phyloP scores from a whole-genome alignment of 1,140 invertebrate genomes.

The Papilio aristodemus region DNA sequence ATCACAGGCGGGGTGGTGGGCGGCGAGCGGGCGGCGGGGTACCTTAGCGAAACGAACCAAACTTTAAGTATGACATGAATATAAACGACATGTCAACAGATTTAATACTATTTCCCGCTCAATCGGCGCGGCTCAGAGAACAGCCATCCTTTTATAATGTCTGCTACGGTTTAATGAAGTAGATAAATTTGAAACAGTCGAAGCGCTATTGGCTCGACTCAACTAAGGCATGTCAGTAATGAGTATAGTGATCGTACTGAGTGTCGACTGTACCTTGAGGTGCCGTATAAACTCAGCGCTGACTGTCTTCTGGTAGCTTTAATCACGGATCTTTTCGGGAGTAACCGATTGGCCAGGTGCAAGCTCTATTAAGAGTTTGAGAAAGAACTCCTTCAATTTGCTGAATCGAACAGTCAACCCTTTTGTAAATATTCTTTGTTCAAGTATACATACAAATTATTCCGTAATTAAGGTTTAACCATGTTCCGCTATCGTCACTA shows the following conservation, averaged over 20 bases:
- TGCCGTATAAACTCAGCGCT: too few relatives aligned
- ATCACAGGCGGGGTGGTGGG: conserved; percentile 48
- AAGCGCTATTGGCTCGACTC: not conserved
- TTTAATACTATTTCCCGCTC: conserved; percentile 13
- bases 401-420: too few relatives aligned
- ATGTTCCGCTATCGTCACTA: not conserved
- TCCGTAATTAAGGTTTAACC: not conserved
- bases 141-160: not conserved
- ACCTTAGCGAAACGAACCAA: not conserved
- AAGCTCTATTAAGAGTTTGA: too few relatives aligned
- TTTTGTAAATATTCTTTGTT: too few relatives aligned
- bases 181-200: not conserved
- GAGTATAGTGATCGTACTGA: too few relatives aligned
- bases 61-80: conserved; percentile 44
- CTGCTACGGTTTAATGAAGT: not conserved
- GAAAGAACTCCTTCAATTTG: too few relatives aligned
- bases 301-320: too few relatives aligned
- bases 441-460: not conserved
- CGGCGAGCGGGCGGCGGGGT: not conserved
- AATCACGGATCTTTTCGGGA: too few relatives aligned
- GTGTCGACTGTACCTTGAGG: too few relatives aligned
- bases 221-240: not conserved
- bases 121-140: not conserved
- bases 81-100: conserved; percentile 41
- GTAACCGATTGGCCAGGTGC: too few relatives aligned